Conservation (phyloP, 1,140 invertebrate genomes). For the Meloidogyne chitwoodi region DNA sequence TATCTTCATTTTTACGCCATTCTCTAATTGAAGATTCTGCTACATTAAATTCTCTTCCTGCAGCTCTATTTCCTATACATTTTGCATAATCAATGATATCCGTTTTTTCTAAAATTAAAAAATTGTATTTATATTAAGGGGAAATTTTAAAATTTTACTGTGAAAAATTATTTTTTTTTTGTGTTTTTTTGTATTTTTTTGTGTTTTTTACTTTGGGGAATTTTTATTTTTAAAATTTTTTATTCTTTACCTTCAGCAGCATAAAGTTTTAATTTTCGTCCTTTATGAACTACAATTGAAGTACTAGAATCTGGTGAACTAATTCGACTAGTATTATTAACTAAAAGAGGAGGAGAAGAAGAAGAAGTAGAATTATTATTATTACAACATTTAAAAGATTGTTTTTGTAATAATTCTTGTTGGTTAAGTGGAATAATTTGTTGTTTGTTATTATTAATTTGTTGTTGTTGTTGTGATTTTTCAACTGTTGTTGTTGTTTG, state of each 20-base stretch:
- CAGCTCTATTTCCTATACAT: conserved; percentile 54
- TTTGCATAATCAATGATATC: conserved; percentile 57
- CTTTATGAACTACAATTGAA: background rate
- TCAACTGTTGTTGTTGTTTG: background rate
- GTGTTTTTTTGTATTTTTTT: no score
- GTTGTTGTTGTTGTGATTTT: background rate
- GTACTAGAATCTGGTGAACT: conserved; percentile 20
- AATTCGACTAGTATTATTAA: conserved; percentile 4
- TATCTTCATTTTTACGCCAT: conserved; percentile 55
- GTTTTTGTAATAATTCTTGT: background rate
- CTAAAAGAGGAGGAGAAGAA: background rate
- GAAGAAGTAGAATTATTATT: background rate
- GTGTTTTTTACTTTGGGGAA: no score
- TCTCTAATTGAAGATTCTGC: conserved; percentile 53
- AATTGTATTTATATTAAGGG: no score
- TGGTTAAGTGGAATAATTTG: no score
- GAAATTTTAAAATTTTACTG: no score
- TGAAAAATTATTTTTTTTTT: no score
- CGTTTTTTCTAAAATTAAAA: conserved; percentile 43
- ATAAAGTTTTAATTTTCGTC: conserved; percentile 47
- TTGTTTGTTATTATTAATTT: no score
- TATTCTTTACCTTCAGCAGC: conserved; percentile 32
- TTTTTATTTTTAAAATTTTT: background rate
- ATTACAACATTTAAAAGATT: background rate
- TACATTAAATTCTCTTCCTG: conserved; percentile 55